A percentile compares a stretch with the other conserved stretches of the same genome.
Evolutionary conservation across 2,797 vertebrate species (phyloP).

Genomic region (Orestias chungarensis): DNA sequence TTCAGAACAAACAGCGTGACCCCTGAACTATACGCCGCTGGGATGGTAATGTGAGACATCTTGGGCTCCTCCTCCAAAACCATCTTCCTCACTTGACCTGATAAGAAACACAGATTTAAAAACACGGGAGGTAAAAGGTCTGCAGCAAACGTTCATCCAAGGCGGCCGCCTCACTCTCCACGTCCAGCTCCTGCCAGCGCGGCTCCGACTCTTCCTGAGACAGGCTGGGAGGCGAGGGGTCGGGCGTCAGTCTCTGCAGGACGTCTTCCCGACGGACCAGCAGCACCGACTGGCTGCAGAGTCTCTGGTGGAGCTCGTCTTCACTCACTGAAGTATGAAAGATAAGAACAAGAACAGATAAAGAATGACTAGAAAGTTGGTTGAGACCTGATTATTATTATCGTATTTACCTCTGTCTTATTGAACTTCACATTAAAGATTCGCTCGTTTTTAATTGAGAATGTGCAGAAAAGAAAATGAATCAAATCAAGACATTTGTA

Average conservation of each 20-base stretch:
- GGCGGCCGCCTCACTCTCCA: constrained; percentile 63
- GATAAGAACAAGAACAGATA: too few species aligned
- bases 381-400: too few species aligned
- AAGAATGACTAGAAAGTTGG: too few species aligned
- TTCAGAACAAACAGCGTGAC: constrained; percentile 74
- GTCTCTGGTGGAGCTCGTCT: constrained; percentile 64
- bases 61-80: constrained; percentile 55
- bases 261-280: constrained; percentile 80
- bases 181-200: constrained; percentile 72
- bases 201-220: constrained; percentile 48
- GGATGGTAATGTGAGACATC: constrained; percentile 71
- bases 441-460: too few species aligned
- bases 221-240: constrained; percentile 52
- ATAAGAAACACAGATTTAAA: background rate
- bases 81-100: constrained; percentile 78
- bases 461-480: too few species aligned
- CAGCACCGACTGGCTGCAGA: constrained; percentile 80
- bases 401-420: too few species aligned
- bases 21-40: constrained; percentile 81
- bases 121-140: background rate
- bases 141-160: background rate
- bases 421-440: too few species aligned
- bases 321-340: constrained; percentile 61
- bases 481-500: too few species aligned
- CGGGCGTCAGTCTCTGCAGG: constrained; percentile 63